Evolutionary conservation across 2,797 vertebrate genomes (phyloP).

Genomic region (Catostomus latipinnis): DNA sequence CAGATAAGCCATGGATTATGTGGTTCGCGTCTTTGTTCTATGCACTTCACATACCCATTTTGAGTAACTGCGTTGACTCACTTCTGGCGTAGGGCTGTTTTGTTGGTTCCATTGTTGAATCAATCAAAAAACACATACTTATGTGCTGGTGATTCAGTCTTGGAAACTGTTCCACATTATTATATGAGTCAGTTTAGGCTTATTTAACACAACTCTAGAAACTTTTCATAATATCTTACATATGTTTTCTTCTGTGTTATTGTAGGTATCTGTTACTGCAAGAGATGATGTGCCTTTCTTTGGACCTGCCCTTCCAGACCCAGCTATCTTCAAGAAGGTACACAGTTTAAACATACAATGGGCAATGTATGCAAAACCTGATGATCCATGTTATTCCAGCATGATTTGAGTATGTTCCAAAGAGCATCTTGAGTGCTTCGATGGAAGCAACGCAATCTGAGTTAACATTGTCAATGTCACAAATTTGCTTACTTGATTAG

Average conservation of each 20-base stretch:
- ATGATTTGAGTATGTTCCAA: too few relatives aligned
- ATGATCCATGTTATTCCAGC: too few relatives aligned
- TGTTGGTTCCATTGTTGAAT: too few relatives aligned
- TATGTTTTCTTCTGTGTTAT: not conserved
- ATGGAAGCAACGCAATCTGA: too few relatives aligned
- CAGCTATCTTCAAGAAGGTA: slow-evolving; percentile 93
- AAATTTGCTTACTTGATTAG: too few relatives aligned
- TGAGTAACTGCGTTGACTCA: too few relatives aligned
- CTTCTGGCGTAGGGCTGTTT: too few relatives aligned
- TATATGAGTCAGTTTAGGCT: not conserved
- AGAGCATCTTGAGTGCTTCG: too few relatives aligned
- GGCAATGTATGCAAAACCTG: too few relatives aligned
- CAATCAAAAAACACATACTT: too few relatives aligned
- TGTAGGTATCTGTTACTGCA: slow-evolving; percentile 92
- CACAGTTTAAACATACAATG: not conserved
- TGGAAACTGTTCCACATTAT: not conserved
- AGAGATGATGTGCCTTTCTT: slow-evolving; percentile 96
- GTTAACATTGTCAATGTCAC: too few relatives aligned
- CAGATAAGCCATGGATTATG: not conserved
- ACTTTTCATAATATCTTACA: not conserved
- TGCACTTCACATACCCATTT: not conserved
- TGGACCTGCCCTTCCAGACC: slow-evolving; percentile 90
- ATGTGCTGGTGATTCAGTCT: not conserved
- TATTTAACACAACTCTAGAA: not conserved
- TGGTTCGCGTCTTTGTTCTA: not conserved